Conservation (phyloP, 2,888 invertebrate genomes). For the Epinotia brunnichana region DNA sequence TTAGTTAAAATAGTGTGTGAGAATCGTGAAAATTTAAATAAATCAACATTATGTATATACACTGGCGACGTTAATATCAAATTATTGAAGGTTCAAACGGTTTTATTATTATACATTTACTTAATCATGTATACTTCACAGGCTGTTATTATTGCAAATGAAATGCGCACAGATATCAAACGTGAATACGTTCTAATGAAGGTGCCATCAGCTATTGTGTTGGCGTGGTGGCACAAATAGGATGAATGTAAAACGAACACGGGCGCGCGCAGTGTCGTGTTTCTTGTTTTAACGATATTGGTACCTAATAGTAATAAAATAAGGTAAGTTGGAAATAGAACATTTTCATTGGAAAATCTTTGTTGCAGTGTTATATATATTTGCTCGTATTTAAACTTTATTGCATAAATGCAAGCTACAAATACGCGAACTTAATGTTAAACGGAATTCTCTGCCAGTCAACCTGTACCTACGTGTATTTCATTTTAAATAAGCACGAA, state of each 20-base stretch:
- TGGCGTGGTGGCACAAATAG: slow-evolving; percentile 7
- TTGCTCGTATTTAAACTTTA: too few species aligned
- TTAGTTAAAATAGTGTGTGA: too few species aligned
- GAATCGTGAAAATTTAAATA: too few species aligned
- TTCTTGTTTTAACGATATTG: slow-evolving; percentile 8
- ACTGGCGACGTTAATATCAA: too few species aligned
- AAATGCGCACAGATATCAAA: slow-evolving; percentile 1
- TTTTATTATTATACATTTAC: not conserved
- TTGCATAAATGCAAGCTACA: too few species aligned
- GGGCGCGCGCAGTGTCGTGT: not conserved
- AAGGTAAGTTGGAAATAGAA: not conserved
- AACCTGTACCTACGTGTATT: too few species aligned
- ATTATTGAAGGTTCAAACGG: not conserved
- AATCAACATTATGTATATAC: too few species aligned
- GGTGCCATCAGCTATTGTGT: slow-evolving; percentile 3
- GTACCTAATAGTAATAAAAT: not conserved
- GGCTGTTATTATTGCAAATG: not conserved
- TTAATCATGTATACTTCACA: not conserved
- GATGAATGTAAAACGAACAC: slow-evolving; percentile 12
- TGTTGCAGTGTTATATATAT: too few species aligned
- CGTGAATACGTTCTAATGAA: slow-evolving; percentile 17
- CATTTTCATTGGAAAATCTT: not conserved
- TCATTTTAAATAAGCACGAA: too few species aligned
- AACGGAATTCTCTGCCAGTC: too few species aligned
- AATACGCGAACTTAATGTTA: too few species aligned